These are phyloP conservation scores for Coregonus clupeaformis DNA, from an alignment of 2,113 vertebrate species.

Conservation along the genomic window DNA sequence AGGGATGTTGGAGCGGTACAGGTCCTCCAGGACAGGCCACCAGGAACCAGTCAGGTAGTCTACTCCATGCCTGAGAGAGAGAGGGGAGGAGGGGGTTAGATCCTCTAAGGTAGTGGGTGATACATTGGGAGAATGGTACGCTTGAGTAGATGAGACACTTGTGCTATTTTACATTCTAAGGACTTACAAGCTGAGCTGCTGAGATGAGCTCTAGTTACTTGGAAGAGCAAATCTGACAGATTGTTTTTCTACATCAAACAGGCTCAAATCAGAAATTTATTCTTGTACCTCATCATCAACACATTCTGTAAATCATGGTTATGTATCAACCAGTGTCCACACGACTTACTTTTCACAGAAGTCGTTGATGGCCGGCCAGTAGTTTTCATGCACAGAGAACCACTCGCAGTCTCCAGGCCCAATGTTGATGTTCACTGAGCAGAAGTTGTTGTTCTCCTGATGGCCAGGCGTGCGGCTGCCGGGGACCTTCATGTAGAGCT, in stretches of 20 bases:
- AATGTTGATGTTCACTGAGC: conserved; percentile 91
- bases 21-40: conserved; percentile 92
- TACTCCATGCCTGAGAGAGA: conserved; percentile 79
- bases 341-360: conserved; percentile 85
- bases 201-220: no score
- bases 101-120: background rate
- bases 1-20: conserved; percentile 86
- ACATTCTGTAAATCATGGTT: no score
- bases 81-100: background rate
- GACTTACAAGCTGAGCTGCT: no score
- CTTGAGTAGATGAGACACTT: no score
- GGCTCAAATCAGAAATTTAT: no score
- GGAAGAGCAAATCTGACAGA: no score
- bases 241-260: no score
- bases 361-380: conserved; percentile 85
- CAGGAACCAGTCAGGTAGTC: conserved; percentile 92
- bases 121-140: background rate
- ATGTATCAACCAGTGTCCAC: no score
- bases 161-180: no score
- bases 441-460: conserved; percentile 94
- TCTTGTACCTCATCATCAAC: no score
- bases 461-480: conserved; percentile 90
- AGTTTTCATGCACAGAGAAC: conserved; percentile 90
- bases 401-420: conserved; percentile 92
- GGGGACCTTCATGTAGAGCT: conserved; percentile 95